Evolutionary conservation across 1,140 invertebrate species (phyloP).

Genomic region (Halesus radiatus): DNA sequence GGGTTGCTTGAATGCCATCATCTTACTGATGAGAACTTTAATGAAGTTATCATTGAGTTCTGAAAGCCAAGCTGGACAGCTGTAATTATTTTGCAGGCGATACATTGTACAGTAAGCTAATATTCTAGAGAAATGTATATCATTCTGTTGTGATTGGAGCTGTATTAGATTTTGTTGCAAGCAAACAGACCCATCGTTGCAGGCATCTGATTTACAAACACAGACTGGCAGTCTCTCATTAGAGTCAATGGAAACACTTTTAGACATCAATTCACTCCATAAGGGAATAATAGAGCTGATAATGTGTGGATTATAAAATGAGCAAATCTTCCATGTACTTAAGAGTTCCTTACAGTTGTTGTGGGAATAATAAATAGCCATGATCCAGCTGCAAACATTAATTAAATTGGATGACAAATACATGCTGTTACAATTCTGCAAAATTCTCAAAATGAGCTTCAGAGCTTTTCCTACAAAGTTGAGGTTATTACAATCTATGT

Average conservation of each 20-base stretch:
- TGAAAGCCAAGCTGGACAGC: constrained; percentile 36
- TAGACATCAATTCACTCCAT: constrained; percentile 47
- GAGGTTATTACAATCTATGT: constrained; percentile 27
- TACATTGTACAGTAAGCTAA: constrained; percentile 33
- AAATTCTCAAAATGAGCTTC: constrained; percentile 38
- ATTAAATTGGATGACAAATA: constrained; percentile 43
- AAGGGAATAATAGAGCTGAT: constrained; percentile 52
- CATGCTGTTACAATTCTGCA: constrained; percentile 43
- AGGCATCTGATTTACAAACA: constrained; percentile 41
- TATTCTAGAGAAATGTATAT: constrained; percentile 52
- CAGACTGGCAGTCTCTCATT: constrained; percentile 39
- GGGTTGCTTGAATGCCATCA: constrained; percentile 45
- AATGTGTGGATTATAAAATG: constrained; percentile 52
- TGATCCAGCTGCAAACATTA: constrained; percentile 53
- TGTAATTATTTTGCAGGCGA: constrained; percentile 20
- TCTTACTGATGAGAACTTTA: constrained; percentile 45
- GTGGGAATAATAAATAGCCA: constrained; percentile 48
- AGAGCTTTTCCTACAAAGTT: constrained; percentile 25
- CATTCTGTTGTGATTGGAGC: constrained; percentile 54
- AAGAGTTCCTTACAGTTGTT: constrained; percentile 49
- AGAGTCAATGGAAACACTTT: constrained; percentile 31
- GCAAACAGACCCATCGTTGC: constrained; percentile 44
- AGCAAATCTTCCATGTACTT: constrained; percentile 47
- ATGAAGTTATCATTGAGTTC: constrained; percentile 44
- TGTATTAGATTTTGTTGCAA: constrained; percentile 38